Conservation (phyloP, 2,888 invertebrate species). For the Synanthedon formicaeformis region DNA sequence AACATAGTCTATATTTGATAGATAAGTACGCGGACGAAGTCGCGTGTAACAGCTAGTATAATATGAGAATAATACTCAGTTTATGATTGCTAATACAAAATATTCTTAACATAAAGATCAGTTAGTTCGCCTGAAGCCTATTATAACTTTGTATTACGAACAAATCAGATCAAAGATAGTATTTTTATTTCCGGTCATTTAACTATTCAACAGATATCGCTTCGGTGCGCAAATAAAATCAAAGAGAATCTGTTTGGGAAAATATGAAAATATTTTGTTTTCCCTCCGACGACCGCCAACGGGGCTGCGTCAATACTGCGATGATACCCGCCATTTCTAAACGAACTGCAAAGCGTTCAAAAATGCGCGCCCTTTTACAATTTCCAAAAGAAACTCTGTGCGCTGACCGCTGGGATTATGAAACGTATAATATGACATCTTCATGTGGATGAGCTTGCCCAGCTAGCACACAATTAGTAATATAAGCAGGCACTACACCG, state of each 20-base stretch:
- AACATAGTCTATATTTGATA: too few species aligned
- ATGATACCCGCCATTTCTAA: constrained; percentile 19
- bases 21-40: too few species aligned
- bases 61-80: too few species aligned
- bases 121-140: too few species aligned
- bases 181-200: neutral
- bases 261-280: constrained; percentile 13
- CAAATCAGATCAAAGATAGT: neutral
- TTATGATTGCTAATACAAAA: too few species aligned
- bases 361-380: constrained; percentile 37
- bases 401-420: constrained; percentile 13
- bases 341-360: constrained; percentile 23
- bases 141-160: neutral
- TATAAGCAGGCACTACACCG: too few species aligned
- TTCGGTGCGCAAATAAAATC: constrained; percentile 9
- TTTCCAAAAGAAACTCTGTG: constrained; percentile 24
- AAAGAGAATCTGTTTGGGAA: constrained; percentile 7
- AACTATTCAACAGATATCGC: neutral
- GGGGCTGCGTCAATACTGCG: constrained; percentile 3
- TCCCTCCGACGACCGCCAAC: constrained; percentile 4
- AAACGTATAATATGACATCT: constrained; percentile 2
- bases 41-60: too few species aligned
- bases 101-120: too few species aligned
- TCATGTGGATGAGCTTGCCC: constrained; percentile 8
- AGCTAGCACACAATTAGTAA: too few species aligned